A percentile compares a stretch with the other conserved stretches of the same genome.
These are phyloP conservation scores for Epinotia ramella DNA, from an alignment of 2,888 invertebrate genomes.

Conservation along the genomic window DNA sequence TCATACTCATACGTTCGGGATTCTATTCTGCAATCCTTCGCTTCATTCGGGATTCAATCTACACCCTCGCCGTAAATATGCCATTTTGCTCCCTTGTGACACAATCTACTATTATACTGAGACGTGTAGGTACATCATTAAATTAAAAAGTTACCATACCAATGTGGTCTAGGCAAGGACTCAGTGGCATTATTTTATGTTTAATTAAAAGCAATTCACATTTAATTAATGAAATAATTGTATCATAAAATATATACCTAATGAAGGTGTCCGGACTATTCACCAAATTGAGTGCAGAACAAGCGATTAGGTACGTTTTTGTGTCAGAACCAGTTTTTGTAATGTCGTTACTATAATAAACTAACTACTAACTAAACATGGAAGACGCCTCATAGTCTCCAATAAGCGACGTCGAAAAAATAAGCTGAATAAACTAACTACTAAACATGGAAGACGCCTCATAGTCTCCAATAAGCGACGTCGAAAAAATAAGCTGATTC, in stretches of 20 bases:
- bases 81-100: too few relatives aligned
- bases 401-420: slow-evolving; percentile 21
- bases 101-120: too few relatives aligned
- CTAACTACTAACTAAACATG: slow-evolving; percentile 17
- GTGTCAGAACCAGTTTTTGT: slow-evolving; percentile 24
- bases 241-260: not conserved
- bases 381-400: slow-evolving; percentile 40
- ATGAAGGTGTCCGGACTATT: not conserved
- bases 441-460: slow-evolving; percentile 34
- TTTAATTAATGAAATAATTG: not conserved
- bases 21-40: too few relatives aligned
- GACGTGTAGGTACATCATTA: not conserved
- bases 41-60: too few relatives aligned
- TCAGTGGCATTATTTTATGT: too few relatives aligned
- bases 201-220: too few relatives aligned
- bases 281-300: not conserved
- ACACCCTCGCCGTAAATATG: too few relatives aligned
- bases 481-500: slow-evolving; percentile 29
- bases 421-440: slow-evolving; percentile 22
- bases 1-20: too few relatives aligned
- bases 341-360: slow-evolving; percentile 9
- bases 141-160: slow-evolving; percentile 1
- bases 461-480: slow-evolving; percentile 26
- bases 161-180: not conserved
- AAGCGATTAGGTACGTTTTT: slow-evolving; percentile 5